Conservation (phyloP, 2,113 vertebrate genomes). For the Cheilinus undulatus region DNA sequence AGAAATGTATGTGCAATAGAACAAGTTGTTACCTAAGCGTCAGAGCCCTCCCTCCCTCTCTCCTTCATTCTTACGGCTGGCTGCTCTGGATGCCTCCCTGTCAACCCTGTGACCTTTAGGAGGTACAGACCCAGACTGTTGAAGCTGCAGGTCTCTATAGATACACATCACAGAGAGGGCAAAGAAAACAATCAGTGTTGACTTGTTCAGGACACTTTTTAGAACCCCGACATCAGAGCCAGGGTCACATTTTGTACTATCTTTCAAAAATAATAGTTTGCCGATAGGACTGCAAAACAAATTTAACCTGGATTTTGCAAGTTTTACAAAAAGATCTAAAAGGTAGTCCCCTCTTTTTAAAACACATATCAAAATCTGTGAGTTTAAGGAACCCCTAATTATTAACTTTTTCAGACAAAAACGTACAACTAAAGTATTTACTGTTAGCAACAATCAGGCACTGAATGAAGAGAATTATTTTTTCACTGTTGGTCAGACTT, state of each 20-base stretch:
- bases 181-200: conserved; percentile 10
- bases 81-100: conserved; percentile 51
- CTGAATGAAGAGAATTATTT: too few relatives aligned
- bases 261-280: too few relatives aligned
- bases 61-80: background rate
- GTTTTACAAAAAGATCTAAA: background rate
- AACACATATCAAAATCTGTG: background rate
- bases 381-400: too few relatives aligned
- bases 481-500: too few relatives aligned
- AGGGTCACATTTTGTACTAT: too few relatives aligned
- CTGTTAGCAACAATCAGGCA: too few relatives aligned
- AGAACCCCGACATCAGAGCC: too few relatives aligned
- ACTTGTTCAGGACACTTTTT: background rate
- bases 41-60: background rate
- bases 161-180: conserved; percentile 35
- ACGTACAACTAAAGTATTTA: too few relatives aligned
- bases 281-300: too few relatives aligned
- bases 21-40: conserved; percentile 51
- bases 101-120: conserved; percentile 48
- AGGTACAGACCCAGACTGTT: conserved; percentile 50
- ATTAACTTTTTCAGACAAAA: too few relatives aligned
- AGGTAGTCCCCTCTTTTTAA: background rate
- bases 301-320: background rate
- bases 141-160: conserved; percentile 38
- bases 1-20: conserved; percentile 84